phyloP scores from a whole-genome alignment of 2,888 invertebrate species.

The Hetaerina titia region DNA sequence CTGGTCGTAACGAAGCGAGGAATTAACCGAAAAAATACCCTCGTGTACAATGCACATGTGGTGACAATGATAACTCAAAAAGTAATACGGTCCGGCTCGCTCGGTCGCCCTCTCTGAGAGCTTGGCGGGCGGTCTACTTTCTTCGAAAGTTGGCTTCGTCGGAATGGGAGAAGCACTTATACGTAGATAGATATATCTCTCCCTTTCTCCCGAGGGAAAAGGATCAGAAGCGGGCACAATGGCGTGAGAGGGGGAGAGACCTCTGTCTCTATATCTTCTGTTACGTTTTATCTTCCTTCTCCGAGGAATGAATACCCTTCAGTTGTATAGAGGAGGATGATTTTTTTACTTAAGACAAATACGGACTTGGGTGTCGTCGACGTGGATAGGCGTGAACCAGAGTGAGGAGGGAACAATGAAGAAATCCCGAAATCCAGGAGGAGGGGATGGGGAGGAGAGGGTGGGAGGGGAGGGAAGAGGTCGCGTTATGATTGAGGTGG shows the following conservation, averaged over 20 bases:
- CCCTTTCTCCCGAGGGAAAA: neutral
- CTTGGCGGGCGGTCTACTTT: neutral
- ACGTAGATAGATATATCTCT: neutral
- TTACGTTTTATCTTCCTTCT: neutral
- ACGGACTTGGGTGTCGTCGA: neutral
- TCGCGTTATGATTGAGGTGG: neutral
- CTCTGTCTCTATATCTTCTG: neutral
- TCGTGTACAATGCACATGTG: neutral
- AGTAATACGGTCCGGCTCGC: neutral
- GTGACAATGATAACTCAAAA: neutral
- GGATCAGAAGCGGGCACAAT: neutral
- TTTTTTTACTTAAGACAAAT: neutral
- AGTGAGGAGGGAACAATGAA: neutral
- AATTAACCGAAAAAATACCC: neutral
- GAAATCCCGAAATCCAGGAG: neutral
- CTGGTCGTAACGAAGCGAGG: neutral
- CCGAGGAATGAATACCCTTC: neutral
- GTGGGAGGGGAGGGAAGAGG: neutral
- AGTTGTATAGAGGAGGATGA: neutral
- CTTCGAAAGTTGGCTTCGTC: neutral
- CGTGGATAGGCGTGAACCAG: neutral
- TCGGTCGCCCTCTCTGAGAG: neutral
- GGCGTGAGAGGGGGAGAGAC: neutral
- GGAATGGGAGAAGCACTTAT: neutral
- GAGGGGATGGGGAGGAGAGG: neutral